Evolutionary conservation across 2,113 vertebrate species (phyloP), one percentile per base, ranked within the genome.

Genomic region (Lates calcarifer): DNA sequence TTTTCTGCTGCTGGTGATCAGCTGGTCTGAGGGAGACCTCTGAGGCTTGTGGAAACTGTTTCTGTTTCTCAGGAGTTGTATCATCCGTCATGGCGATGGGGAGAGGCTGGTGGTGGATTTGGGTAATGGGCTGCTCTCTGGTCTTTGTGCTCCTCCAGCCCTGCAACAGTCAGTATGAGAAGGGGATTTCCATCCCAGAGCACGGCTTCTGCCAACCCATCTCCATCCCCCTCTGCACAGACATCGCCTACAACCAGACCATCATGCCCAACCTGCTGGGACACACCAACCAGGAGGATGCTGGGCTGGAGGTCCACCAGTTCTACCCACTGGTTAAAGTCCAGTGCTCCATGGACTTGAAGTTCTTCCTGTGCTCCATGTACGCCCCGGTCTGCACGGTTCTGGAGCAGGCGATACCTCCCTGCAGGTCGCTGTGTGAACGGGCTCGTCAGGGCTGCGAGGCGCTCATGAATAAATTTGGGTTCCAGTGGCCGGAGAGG

Each of bases 191-290:
- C 0, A 83, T 96, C n/a, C 96, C 95, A 0, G 96, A 96, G 20
- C 96, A 96, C 58, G 95, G 96, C 67, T 95, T 96, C 88, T 91
- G 90, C 41, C 87, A 87, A 70, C 22, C 73, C 65, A 73, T 91
- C 29, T 83, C 90, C 28, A 77, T 91, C 81, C 90, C 90, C 0
- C 81, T 91, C 6, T 91, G 90, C 76, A 49, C 24, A 0, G 95
- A 97, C 91, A 95, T 97, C n/a, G 95, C 95, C 74, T 97, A 97
- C 94, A 97, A 97, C 90, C 95, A 96, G 90, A 97, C 96, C 76
- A 96, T 97, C 93, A 94, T 97, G 95, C 96, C 96, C 79, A 97
- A 97, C 89, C 94, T 97, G 39, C 92, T 97, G 88, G 96, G 96
- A 1, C 96, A 97, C 94, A 94, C 94, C 24, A 96, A 93, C 87